These are phyloP conservation scores for Euwallacea similis DNA, from an alignment of 1,140 invertebrate species.

Conservation along the genomic window DNA sequence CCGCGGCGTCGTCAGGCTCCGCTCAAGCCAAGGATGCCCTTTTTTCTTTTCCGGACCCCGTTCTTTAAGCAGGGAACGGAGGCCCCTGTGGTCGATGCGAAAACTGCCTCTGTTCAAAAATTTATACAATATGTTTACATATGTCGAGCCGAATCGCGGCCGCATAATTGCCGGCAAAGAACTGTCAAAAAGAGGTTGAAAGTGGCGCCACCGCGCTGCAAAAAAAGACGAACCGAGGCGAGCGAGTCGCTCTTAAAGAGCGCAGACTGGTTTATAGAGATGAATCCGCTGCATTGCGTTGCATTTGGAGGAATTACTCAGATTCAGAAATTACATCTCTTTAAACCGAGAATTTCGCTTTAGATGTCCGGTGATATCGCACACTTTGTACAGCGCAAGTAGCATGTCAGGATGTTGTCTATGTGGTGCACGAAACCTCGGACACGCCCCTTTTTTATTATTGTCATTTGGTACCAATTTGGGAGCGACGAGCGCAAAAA, in stretches of 20 bases:
- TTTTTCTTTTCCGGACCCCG: too few relatives aligned
- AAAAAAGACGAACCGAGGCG: background rate
- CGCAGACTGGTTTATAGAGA: slow-evolving; percentile 10
- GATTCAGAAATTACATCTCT: too few relatives aligned
- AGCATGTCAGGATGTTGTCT: too few relatives aligned
- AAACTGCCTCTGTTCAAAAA: background rate
- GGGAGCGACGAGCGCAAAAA: slow-evolving; percentile 50
- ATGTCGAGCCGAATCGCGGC: background rate
- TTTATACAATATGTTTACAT: slow-evolving; percentile 9
- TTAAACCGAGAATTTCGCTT: too few relatives aligned
- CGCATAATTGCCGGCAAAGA: slow-evolving; percentile 18
- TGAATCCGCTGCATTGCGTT: background rate
- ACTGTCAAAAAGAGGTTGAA: slow-evolving; percentile 17
- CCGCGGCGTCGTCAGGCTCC: slow-evolving; percentile 9
- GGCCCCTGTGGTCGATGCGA: background rate
- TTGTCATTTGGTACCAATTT: slow-evolving; percentile 54
- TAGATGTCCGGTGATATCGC: too few relatives aligned
- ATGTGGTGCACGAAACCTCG: slow-evolving; percentile 39
- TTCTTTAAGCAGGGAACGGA: too few relatives aligned
- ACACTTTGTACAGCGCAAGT: too few relatives aligned
- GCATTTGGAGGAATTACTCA: too few relatives aligned
- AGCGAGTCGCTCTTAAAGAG: background rate
- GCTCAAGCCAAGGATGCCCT: too few relatives aligned
- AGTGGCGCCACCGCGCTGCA: slow-evolving; percentile 10
- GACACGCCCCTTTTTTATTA: slow-evolving; percentile 50